Base-by-base conservation (phyloP, 2,113 vertebrate genomes). In the Callaeas wilsoni region DNA sequence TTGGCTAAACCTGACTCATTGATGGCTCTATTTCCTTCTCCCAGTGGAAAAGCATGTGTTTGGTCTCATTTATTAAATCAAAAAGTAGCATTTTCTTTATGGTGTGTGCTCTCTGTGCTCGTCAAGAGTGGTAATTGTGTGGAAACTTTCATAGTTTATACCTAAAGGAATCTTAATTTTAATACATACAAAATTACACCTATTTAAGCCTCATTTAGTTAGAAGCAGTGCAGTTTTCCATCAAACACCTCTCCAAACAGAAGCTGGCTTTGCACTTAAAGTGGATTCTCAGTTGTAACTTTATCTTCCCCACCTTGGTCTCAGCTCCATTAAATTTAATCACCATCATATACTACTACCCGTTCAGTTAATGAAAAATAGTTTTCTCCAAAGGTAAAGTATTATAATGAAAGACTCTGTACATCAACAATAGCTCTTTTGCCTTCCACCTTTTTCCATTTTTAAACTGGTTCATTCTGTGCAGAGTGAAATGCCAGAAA, bases 251-350 rank as follows among this genome's bases (percentile, higher is more conserved):
- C 39, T 93, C 64, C 91, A 94, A 96, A 95, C 65, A 90, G 96
- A 94, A 89, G 81, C 78, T 95, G 89, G 69, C 90, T 94, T 97
- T 96, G 62, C 85, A 73, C 77, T 86, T 86, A 64, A 20, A 80
- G 69, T 53, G 41, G 79, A 85, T 91, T 97, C 90, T 96, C 93
- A 89, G 50, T 89, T 81, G 95, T 96, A 97, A 96, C 93, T 97
- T 96, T 96, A 96, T 96, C 96, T 94, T 96, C 42, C 53, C 89
- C 73, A 83, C 62, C 64, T 85, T 92, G 77, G 86, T 91, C 94
- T 94, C 90, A 47, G 92, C 84, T 92, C 96, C 78, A 96, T 97
- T 97, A 96, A 96, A 93, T 47, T 94, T 96, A 96, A 97, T 97
- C 92, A 95, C 89, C 93, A 91, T 94, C 89, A 80, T 96, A 96